Conservation (phyloP, 1,140 invertebrate genomes). For the Elymnias hypermnestra region DNA sequence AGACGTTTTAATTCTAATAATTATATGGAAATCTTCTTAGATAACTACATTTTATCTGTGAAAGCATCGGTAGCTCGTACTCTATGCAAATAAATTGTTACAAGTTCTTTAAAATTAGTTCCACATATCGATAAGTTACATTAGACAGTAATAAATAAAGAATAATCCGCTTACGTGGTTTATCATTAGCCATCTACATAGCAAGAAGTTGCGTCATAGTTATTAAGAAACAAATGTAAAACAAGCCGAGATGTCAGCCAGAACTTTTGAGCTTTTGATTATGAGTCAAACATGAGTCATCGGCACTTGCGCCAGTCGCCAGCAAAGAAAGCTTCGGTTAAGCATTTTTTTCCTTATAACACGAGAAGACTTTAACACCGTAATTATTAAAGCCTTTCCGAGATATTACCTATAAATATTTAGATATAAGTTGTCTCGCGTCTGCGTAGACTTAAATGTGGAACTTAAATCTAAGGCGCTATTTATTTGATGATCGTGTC, state of each 20-base stretch:
- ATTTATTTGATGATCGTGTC: too few species aligned
- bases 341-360: neutral
- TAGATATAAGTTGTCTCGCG: too few species aligned
- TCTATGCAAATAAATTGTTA: too few species aligned
- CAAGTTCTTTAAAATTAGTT: neutral
- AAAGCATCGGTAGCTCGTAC: too few species aligned
- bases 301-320: slow-evolving; percentile 20
- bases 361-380: neutral
- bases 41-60: too few species aligned
- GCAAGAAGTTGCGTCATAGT: neutral
- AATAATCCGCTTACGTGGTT: neutral
- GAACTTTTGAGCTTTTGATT: slow-evolving; percentile 12
- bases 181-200: neutral
- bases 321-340: slow-evolving; percentile 37
- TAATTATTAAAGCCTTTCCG: neutral
- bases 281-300: slow-evolving; percentile 43
- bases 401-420: too few species aligned
- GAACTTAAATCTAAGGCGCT: too few species aligned
- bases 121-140: neutral
- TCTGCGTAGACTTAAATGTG: too few species aligned
- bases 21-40: too few species aligned
- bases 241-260: slow-evolving; percentile 14
- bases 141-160: neutral
- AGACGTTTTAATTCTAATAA: too few species aligned
- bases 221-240: slow-evolving; percentile 3